Conservation (phyloP, 2,797 vertebrate genomes). For the Coregonus sp. region DNA sequence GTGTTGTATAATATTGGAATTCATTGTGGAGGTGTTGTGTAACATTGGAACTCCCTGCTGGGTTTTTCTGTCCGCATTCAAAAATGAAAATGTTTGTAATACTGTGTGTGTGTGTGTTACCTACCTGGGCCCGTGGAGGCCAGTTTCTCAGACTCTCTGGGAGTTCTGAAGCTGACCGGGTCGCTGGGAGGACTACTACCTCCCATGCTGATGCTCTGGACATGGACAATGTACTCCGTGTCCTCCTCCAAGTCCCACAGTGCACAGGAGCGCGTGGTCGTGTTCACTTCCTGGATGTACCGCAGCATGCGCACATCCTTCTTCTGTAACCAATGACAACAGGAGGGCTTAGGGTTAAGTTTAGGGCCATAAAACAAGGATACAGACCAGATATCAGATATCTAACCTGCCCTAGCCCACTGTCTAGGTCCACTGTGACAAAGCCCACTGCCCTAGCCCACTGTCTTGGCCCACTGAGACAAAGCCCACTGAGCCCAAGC, state of each 20-base stretch:
- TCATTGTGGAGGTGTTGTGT: background rate
- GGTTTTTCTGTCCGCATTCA: background rate
- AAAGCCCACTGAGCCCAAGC: too few species aligned
- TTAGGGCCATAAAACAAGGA: background rate
- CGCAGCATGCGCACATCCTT: conserved; percentile 94
- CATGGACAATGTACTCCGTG: conserved; percentile 93
- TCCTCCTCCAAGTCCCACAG: conserved; percentile 96
- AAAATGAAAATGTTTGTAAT: too few species aligned
- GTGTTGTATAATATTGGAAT: too few species aligned
- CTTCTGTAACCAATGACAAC: conserved; percentile 73
- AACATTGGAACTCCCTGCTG: conserved; percentile 16
- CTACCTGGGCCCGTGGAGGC: conserved; percentile 92
- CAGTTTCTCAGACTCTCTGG: conserved; percentile 91
- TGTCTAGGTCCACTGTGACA: too few species aligned
- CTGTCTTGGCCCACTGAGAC: too few species aligned
- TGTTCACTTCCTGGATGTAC: conserved; percentile 98
- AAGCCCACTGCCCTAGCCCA: too few species aligned
- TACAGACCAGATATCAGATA: background rate
- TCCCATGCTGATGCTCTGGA: conserved; percentile 92
- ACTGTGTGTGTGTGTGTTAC: conserved; percentile 10
- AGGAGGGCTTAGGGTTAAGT: background rate
- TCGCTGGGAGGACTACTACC: conserved; percentile 92
- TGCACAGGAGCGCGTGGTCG: conserved; percentile 92
- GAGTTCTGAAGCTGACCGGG: conserved; percentile 90
- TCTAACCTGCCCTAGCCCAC: too few species aligned